Conservation (phyloP, 2,797 vertebrate species). For the Enteromius argenteus region DNA sequence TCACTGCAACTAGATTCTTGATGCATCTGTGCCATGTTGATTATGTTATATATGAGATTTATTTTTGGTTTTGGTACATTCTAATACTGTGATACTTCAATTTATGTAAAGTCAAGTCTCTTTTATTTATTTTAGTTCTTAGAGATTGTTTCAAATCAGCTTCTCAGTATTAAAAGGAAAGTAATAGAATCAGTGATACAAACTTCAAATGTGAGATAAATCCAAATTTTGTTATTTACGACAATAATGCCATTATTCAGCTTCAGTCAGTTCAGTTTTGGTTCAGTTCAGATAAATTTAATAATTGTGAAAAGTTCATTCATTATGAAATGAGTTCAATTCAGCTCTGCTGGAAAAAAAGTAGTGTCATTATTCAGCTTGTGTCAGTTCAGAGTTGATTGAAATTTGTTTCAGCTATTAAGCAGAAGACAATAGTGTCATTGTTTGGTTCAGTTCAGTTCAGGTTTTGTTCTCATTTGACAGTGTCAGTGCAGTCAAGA, state of each 20-base stretch:
- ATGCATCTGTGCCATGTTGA: neutral
- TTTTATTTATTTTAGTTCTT: neutral
- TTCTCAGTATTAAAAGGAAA: neutral
- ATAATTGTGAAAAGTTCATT: neutral
- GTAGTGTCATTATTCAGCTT: neutral
- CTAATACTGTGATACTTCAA: neutral
- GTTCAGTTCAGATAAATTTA: neutral
- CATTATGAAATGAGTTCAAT: neutral
- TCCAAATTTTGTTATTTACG: neutral
- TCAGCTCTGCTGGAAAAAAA: neutral
- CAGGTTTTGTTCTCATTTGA: neutral
- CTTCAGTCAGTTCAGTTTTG: neutral
- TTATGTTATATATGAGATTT: neutral
- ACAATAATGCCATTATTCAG: neutral
- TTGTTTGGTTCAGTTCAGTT: neutral
- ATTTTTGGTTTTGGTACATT: neutral
- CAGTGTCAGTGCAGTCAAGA: neutral
- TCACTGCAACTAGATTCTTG: slow-evolving; percentile 1
- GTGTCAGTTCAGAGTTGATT: neutral
- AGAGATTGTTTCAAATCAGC: neutral
- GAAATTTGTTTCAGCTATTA: neutral
- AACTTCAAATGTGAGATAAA: neutral
- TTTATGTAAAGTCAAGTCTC: neutral
- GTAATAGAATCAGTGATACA: neutral
- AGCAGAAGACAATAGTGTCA: neutral